Conservation (phyloP, 2,797 vertebrate genomes). For the Limosa lapponica region DNA sequence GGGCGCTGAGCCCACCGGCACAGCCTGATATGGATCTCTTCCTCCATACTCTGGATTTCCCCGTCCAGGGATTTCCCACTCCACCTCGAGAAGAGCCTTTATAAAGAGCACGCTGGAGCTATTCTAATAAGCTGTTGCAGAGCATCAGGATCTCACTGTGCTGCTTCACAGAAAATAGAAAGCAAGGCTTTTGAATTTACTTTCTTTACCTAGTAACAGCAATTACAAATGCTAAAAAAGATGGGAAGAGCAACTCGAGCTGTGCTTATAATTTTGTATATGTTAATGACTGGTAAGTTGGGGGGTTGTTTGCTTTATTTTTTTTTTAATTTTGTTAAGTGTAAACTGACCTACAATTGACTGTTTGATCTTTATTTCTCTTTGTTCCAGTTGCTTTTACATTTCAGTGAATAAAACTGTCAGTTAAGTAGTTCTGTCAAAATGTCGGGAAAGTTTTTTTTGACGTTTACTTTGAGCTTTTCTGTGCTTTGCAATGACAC, state of each 20-base stretch:
- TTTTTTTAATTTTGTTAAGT: background rate
- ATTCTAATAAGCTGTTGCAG: background rate
- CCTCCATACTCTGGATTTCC: conserved; percentile 59
- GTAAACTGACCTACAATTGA: background rate
- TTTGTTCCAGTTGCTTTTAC: background rate
- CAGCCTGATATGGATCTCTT: background rate
- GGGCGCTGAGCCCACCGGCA: conserved; percentile 55
- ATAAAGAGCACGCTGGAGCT: conserved; percentile 61
- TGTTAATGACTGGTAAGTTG: conserved; percentile 73
- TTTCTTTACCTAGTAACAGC: background rate
- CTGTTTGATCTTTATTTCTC: background rate
- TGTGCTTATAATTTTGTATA: background rate
- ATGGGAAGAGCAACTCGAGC: conserved; percentile 40
- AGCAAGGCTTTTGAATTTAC: background rate
- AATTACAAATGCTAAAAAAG: background rate
- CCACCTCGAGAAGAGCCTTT: conserved; percentile 1
- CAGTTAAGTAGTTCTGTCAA: background rate
- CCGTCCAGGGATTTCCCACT: conserved; percentile 72
- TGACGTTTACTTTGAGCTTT: background rate
- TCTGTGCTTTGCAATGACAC: background rate
- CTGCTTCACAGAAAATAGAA: background rate
- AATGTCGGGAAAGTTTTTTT: conserved; percentile 8
- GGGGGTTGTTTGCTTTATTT: background rate
- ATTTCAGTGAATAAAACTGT: background rate
- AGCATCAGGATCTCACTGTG: background rate